A percentile compares a stretch with the other conserved stretches of the same genome.
These are phyloP conservation scores for Sebastolobus altivelis DNA, from an alignment of 2,797 vertebrate species.

Conservation along the genomic window DNA sequence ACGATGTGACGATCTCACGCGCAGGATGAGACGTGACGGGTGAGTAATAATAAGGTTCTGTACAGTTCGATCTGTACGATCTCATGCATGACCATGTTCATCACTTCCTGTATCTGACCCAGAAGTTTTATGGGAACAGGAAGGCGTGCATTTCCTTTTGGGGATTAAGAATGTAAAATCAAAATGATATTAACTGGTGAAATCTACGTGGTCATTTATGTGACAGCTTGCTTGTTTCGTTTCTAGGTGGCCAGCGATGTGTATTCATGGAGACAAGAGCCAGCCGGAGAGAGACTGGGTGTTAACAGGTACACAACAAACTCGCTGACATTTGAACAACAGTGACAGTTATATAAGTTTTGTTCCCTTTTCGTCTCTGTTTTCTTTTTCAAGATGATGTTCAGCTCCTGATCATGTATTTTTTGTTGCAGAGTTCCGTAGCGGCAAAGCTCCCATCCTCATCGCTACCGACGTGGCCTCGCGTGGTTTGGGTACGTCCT, in stretches of 20 bases:
- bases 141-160: not conserved
- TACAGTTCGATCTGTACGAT: not conserved
- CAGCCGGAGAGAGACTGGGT: conserved; percentile 99
- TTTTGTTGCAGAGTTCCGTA: conserved; percentile 91
- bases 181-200: not conserved
- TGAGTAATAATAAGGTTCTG: conserved; percentile 67
- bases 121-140: not conserved
- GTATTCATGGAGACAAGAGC: conserved; percentile 99
- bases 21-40: conserved; percentile 98
- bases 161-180: not conserved
- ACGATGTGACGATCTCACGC: conserved; percentile 96
- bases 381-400: not conserved
- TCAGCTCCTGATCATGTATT: not conserved
- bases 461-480: conserved; percentile 98
- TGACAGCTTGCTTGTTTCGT: conserved; percentile 1
- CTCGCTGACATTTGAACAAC: not conserved
- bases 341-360: not conserved
- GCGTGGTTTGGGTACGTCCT: conserved; percentile 97
- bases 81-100: not conserved
- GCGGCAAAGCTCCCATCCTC: conserved; percentile 97
- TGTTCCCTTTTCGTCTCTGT: not conserved
- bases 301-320: conserved; percentile 66
- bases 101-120: too few species aligned
- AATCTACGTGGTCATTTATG: not conserved
- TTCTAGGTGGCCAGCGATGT: conserved; percentile 98